Conservation (phyloP, 2,113 vertebrate genomes). For the Glaucidium brasilianum region DNA sequence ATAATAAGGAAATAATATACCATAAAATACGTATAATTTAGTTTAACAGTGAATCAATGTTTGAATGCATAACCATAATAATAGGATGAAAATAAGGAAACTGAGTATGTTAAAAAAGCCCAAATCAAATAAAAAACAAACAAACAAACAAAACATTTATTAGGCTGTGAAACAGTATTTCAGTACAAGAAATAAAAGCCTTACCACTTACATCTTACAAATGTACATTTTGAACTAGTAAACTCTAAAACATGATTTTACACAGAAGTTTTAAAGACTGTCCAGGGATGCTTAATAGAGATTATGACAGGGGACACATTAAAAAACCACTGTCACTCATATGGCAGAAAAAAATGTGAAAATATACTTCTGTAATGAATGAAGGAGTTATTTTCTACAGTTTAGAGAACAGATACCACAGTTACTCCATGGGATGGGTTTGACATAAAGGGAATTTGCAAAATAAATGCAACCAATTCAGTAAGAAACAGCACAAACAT, state of each 20-base stretch:
- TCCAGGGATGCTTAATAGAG: background rate
- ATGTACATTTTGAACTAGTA: background rate
- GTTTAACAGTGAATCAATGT: background rate
- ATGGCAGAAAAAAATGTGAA: background rate
- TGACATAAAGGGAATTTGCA: background rate
- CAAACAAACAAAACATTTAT: background rate
- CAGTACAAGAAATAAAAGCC: background rate
- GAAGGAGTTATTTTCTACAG: background rate
- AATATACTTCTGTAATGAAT: background rate
- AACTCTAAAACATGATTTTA: background rate
- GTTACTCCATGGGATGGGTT: background rate
- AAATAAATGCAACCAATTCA: background rate
- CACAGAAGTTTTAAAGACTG: background rate
- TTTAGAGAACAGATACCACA: background rate
- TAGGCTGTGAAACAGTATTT: background rate
- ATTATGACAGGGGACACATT: accelerated
- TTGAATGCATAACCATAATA: background rate
- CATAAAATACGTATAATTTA: background rate
- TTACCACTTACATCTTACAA: background rate
- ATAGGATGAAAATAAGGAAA: background rate
- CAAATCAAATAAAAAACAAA: background rate
- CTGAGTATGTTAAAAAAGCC: background rate
- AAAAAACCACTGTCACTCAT: background rate
- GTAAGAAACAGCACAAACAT: background rate
- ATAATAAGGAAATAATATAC: background rate